Conservation (phyloP, 2,113 vertebrate genomes). For the Tragelaphus buxtoni region DNA sequence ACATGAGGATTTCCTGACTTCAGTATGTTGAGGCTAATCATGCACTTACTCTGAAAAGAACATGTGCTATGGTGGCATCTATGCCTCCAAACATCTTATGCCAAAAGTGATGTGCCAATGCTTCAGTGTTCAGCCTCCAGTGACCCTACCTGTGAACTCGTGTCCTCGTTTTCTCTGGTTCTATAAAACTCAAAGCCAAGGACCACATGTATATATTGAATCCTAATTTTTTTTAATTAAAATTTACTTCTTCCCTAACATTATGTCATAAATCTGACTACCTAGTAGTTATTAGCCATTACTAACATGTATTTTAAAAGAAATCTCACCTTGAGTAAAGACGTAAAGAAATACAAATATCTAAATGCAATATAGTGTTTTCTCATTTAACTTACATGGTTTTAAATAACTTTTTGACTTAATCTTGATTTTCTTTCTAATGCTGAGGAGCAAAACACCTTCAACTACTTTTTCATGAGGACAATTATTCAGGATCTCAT, state of each 20-base stretch:
- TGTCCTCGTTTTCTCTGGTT: neutral
- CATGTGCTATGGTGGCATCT: neutral
- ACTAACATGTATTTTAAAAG: neutral
- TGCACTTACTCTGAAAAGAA: neutral
- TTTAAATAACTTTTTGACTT: slow-evolving; percentile 48
- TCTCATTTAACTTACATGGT: slow-evolving; percentile 19
- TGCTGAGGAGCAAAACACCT: slow-evolving; percentile 57
- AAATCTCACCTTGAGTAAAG: neutral
- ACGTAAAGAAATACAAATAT: neutral
- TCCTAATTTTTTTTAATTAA: neutral
- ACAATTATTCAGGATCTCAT: slow-evolving; percentile 66
- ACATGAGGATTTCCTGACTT: neutral
- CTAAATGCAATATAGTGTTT: neutral
- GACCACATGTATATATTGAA: neutral
- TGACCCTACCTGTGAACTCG: neutral
- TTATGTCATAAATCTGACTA: neutral
- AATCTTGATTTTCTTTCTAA: slow-evolving; percentile 58
- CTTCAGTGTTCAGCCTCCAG: neutral
- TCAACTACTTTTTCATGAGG: slow-evolving; percentile 68
- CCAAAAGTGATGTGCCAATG: neutral
- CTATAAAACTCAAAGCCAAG: neutral
- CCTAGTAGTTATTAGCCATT: neutral
- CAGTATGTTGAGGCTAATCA: neutral
- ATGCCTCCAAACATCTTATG: neutral
- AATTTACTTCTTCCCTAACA: neutral